Percentiles rank a stretch among this genome's conserved stretches.
Evolutionary conservation across 2,888 invertebrate genomes (phyloP).

Genomic region (Coremacera marginata): DNA sequence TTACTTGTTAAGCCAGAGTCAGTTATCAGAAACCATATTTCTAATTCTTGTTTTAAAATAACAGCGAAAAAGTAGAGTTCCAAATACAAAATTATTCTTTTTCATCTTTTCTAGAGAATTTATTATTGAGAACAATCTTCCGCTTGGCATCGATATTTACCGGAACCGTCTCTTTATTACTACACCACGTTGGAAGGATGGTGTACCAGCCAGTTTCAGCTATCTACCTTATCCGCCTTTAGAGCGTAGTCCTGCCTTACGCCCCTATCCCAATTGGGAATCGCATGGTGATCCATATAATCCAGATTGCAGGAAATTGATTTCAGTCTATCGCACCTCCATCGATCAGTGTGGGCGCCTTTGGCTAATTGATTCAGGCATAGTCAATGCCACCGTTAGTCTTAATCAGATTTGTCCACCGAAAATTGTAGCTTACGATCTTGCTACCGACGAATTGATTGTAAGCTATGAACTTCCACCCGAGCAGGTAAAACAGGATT

Average conservation of each 20-base stretch:
- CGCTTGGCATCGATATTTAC: conserved; percentile 80
- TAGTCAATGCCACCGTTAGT: conserved; percentile 77
- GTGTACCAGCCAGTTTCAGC: conserved; percentile 81
- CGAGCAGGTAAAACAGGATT: conserved; percentile 76
- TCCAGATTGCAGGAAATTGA: conserved; percentile 76
- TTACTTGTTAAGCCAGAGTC: no score
- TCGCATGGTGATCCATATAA: conserved; percentile 63
- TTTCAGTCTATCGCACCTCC: conserved; percentile 82
- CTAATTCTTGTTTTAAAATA: no score
- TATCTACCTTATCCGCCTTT: conserved; percentile 75
- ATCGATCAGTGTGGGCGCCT: conserved; percentile 82
- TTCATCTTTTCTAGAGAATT: conserved; percentile 70
- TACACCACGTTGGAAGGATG: conserved; percentile 81
- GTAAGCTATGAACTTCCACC: conserved; percentile 76
- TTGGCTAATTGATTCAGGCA: conserved; percentile 86
- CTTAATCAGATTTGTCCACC: conserved; percentile 81
- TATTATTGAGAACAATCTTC: conserved; percentile 80
- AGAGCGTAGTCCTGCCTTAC: conserved; percentile 74
- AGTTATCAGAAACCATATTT: no score
- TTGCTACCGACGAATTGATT: conserved; percentile 75
- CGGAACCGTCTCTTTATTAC: conserved; percentile 79
- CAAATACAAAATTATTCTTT: not conserved
- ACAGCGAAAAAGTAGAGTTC: no score
- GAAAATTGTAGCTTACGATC: conserved; percentile 79
- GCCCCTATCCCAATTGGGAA: conserved; percentile 82